Evolutionary conservation across 2,113 vertebrate species (phyloP), one percentile per base, ranked within the genome.

Genomic region (Lamprotornis superbus): DNA sequence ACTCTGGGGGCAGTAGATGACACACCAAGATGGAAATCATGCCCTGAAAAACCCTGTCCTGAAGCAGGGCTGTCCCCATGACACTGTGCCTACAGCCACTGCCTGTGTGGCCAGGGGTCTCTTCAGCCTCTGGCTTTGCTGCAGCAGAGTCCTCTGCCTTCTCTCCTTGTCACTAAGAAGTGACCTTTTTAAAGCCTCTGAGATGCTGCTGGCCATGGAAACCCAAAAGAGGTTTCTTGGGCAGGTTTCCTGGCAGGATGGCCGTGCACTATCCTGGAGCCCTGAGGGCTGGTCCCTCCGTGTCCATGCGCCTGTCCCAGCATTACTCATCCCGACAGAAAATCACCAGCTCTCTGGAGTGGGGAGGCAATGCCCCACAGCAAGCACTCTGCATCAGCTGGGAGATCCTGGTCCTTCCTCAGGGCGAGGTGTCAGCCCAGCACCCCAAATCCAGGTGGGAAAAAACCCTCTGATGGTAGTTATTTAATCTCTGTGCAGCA

Each of bases 11-110:
- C 18, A 24, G 44, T 40, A 77, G 23, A 69, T 57, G 57, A 56
- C 49, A 46, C 37, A 40, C 15, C 1, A 11, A 61, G 31, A 23
- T 1, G 1, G 40, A 80, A 86, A 52, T 9, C 2, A 4, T 9
- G 11, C 16, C 25, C 39, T 19, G 3, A 31, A 52, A 55, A 25
- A 23, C 0, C 0, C 15, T 1, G 0, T 37, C 27, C 79, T 60
- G 57, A 18, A 12, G 10, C 1, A 9, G 49, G 57, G 53, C 30
- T 76, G 40, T 30, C 16, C n/a, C 9, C 1, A 3, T 50, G 33
- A 92, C 3, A 18, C 35, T 3, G 4, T 53, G 59, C 40, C 57
- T 39, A 8, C 39, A 70, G 69, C 28, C 3, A 0, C 27, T 56
- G n/a, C 7, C 40, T 71, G 75, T 1, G 2, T 44, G 21, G 4